phyloP scores from a whole-genome alignment of 2,113 vertebrate species.

The Cinclus mexicanus region DNA sequence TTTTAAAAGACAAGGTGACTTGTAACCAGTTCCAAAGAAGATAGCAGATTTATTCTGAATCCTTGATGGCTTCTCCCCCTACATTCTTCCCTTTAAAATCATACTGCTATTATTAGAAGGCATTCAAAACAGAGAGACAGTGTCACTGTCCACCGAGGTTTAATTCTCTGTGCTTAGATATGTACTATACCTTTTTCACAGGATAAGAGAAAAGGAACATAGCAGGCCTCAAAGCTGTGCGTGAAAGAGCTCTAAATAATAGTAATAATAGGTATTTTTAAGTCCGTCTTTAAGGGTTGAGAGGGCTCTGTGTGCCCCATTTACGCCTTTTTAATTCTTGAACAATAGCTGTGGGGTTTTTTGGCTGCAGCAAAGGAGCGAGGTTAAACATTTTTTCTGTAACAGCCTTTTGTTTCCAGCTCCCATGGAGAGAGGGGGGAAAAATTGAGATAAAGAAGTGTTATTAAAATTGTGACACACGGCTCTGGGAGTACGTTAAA shows the following conservation, averaged over 20 bases:
- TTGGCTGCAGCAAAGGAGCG: background rate
- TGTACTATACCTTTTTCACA: background rate
- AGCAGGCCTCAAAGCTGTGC: background rate
- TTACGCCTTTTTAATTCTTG: constrained; percentile 63
- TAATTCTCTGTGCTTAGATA: background rate
- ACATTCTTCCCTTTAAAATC: background rate
- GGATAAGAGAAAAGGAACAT: background rate
- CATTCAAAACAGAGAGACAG: background rate
- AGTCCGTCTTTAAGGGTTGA: constrained; percentile 12
- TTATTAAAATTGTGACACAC: constrained; percentile 82
- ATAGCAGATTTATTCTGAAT: background rate
- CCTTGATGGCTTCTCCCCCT: background rate
- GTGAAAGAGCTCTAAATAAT: constrained; percentile 3
- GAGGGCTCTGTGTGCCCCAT: constrained; percentile 32
- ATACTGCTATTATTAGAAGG: constrained; percentile 28
- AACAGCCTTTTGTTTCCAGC: constrained; percentile 72
- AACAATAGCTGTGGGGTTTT: constrained; percentile 62
- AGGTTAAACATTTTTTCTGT: constrained; percentile 72
- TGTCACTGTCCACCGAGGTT: background rate
- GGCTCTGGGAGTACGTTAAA: constrained; percentile 70
- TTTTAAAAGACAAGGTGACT: background rate
- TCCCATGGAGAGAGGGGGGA: constrained; percentile 68
- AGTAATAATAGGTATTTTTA: constrained; percentile 22
- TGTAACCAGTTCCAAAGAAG: background rate
- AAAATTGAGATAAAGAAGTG: constrained; percentile 83